phyloP scores from a whole-genome alignment of 2,797 vertebrate genomes.

The Phylloscopus collybita region DNA sequence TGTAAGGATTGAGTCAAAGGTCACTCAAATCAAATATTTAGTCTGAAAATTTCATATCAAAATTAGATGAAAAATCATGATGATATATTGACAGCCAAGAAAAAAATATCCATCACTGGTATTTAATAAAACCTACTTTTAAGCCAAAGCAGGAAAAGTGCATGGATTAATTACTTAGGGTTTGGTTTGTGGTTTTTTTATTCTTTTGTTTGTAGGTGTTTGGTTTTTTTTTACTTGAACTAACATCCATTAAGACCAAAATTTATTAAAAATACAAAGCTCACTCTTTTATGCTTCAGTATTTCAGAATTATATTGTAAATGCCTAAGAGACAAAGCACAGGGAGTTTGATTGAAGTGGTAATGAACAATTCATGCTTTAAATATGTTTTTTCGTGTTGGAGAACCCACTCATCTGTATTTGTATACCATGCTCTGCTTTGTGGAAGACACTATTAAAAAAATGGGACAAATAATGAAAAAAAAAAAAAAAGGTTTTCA shows the following conservation, averaged over 20 bases:
- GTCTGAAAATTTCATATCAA: not conserved
- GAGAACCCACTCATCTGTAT: not conserved
- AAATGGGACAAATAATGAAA: not conserved
- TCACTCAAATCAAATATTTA: not conserved
- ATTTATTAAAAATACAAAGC: not conserved
- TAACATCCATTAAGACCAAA: not conserved
- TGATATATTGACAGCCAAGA: not conserved
- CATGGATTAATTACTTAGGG: not conserved
- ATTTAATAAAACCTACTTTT: not conserved
- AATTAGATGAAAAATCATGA: not conserved
- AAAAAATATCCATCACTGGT: not conserved
- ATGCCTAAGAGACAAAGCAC: not conserved
- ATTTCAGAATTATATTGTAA: not conserved
- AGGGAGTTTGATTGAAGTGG: not conserved
- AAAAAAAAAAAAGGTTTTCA: not conserved
- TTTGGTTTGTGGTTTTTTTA: not conserved
- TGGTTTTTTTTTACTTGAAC: not conserved
- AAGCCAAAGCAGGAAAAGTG: not conserved
- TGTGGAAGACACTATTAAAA: not conserved
- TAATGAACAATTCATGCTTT: not conserved
- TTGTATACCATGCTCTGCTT: not conserved
- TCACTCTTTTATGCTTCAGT: not conserved
- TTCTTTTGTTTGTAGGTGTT: not conserved
- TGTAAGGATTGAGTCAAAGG: rapidly evolving
- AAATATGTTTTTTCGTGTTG: not conserved